Evolutionary conservation across 2,113 vertebrate genomes (phyloP).

Genomic region (Podilymbus podiceps): DNA sequence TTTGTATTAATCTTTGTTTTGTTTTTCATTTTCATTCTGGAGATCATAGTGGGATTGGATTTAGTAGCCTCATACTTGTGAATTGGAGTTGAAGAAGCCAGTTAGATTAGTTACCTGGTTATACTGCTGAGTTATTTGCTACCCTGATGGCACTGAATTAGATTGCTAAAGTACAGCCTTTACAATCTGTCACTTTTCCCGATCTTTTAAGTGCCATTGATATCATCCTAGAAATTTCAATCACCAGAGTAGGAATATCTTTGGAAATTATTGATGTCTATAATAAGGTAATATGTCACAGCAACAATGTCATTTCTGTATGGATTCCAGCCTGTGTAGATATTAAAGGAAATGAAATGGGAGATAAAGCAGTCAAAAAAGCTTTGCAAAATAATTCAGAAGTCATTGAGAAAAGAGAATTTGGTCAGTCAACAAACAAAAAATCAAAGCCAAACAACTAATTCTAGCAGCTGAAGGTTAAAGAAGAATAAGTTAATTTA

Average conservation of each 20-base stretch:
- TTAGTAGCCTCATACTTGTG: background rate
- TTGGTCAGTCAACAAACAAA: slow-evolving; percentile 52
- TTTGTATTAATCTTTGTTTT: background rate
- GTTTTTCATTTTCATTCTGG: background rate
- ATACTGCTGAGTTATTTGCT: slow-evolving; percentile 66
- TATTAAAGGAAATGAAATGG: slow-evolving; percentile 77
- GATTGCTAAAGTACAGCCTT: slow-evolving; percentile 73
- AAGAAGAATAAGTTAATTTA: slow-evolving; percentile 24
- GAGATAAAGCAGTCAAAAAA: slow-evolving; percentile 72
- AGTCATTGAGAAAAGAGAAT: slow-evolving; percentile 60
- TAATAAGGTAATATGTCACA: slow-evolving; percentile 74
- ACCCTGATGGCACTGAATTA: slow-evolving; percentile 65
- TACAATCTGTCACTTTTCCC: slow-evolving; percentile 74
- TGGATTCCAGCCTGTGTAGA: slow-evolving; percentile 59
- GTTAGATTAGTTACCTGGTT: slow-evolving; percentile 65
- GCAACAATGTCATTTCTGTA: slow-evolving; percentile 74
- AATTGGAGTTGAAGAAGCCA: slow-evolving; percentile 15
- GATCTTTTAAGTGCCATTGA: slow-evolving; percentile 73
- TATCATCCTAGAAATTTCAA: slow-evolving; percentile 76
- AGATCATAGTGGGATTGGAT: background rate
- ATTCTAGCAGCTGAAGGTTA: slow-evolving; percentile 54
- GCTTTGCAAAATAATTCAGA: slow-evolving; percentile 72
- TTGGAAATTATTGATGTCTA: slow-evolving; percentile 77
- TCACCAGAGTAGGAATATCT: slow-evolving; percentile 66
- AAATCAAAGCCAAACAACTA: slow-evolving; percentile 10